phyloP scores from a whole-genome alignment of 2,888 invertebrate genomes.

The Caradrina clavipalpis region DNA sequence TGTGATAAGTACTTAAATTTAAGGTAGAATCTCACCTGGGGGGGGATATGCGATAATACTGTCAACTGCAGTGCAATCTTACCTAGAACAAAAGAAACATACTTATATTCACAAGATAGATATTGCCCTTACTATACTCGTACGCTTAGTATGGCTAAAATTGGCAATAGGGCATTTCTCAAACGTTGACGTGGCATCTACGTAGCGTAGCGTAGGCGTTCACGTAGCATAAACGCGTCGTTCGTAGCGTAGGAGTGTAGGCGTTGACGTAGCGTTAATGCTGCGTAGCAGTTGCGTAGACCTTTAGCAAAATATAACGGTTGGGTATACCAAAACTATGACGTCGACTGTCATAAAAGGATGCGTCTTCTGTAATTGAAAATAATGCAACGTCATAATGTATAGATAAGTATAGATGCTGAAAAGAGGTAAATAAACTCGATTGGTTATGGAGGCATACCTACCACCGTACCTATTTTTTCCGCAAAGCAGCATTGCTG shows the following conservation, averaged over 20 bases:
- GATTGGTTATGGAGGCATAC: too few relatives aligned
- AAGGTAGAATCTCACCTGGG: neutral
- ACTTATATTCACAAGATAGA: neutral
- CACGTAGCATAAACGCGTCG: neutral
- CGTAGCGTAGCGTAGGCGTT: neutral
- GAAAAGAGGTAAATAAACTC: too few relatives aligned
- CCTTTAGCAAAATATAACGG: neutral
- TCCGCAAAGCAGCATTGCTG: too few relatives aligned
- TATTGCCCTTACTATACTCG: too few relatives aligned
- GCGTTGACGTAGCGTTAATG: neutral
- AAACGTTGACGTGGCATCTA: neutral
- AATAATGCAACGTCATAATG: slow-evolving; percentile 39
- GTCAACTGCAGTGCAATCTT: neutral
- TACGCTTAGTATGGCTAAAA: neutral
- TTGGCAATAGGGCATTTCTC: neutral
- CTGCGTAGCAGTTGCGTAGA: neutral
- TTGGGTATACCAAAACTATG: neutral
- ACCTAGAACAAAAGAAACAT: neutral
- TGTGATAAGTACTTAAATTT: neutral
- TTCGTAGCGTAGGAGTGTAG: too few relatives aligned
- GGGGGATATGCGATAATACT: neutral
- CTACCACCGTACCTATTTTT: too few relatives aligned
- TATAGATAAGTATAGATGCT: slow-evolving; percentile 29
- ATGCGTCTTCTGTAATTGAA: slow-evolving; percentile 5
- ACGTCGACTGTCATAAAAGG: slow-evolving; percentile 7